Percentiles rank a stretch among this genome's conserved stretches.
Evolutionary conservation across 2,888 invertebrate species (phyloP).

Genomic region (Bursaphelenchus okinawaensis): DNA sequence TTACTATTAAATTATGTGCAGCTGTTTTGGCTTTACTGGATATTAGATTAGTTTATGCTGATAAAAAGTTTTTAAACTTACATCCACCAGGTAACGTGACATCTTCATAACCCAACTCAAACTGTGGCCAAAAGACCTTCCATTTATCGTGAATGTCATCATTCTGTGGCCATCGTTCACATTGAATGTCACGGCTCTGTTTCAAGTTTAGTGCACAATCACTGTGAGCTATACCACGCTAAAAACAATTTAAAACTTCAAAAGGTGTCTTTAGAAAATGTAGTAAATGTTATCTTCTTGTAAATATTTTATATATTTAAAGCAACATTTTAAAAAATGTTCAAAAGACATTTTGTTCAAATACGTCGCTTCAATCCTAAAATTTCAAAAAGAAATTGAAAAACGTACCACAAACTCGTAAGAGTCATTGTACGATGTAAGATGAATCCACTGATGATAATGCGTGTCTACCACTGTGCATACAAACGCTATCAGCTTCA

Average conservation of each 20-base stretch:
- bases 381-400: neutral
- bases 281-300: too few species aligned
- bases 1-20: too few species aligned
- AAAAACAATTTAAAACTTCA: neutral
- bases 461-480: neutral
- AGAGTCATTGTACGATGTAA: neutral
- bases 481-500: neutral
- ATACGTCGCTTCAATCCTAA: too few species aligned
- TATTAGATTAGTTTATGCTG: too few species aligned
- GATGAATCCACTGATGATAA: neutral
- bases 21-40: too few species aligned
- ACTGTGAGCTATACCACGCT: neutral
- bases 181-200: neutral
- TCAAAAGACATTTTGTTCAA: too few species aligned
- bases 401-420: neutral
- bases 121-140: neutral
- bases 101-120: neutral
- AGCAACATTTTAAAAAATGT: too few species aligned
- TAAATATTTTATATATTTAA: too few species aligned
- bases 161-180: neutral
- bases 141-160: neutral
- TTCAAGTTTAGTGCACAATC: neutral
- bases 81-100: neutral
- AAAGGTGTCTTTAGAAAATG: too few species aligned
- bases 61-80: too few species aligned